phyloP scores from a whole-genome alignment of 1,140 invertebrate species.

The Anoplolepis gracilipes region DNA sequence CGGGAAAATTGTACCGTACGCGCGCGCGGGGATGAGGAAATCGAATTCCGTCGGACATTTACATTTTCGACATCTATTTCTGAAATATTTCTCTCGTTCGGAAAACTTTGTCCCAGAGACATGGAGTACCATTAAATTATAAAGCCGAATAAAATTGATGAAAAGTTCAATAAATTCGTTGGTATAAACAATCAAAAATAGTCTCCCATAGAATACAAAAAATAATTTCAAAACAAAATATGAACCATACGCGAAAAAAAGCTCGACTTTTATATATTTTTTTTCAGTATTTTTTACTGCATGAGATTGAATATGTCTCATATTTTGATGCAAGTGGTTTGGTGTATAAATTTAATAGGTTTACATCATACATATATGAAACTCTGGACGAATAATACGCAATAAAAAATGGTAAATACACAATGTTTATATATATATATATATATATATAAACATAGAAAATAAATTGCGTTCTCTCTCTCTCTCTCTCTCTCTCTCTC shows the following conservation, averaged over 20 bases:
- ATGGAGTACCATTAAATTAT: constrained; percentile 21
- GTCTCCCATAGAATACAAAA: background rate
- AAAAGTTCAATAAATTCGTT: constrained; percentile 11
- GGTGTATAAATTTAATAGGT: background rate
- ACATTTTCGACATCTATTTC: constrained; percentile 62
- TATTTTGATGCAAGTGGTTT: background rate
- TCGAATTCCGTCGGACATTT: constrained; percentile 62
- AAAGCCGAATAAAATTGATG: background rate
- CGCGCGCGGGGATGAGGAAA: constrained; percentile 29
- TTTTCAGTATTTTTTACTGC: background rate
- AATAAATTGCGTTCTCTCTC: background rate
- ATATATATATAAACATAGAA: background rate
- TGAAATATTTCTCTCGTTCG: constrained; percentile 25
- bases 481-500: no score
- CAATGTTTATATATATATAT: background rate
- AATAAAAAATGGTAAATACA: background rate
- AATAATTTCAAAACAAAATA: constrained; percentile 16
- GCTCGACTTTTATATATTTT: constrained; percentile 1
- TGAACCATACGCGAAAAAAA: background rate
- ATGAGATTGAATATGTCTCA: background rate
- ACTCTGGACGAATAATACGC: background rate
- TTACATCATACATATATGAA: background rate
- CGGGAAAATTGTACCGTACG: constrained; percentile 49
- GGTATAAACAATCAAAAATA: background rate
- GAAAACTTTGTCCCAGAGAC: constrained; percentile 6